Evolutionary conservation across 1,140 invertebrate species (phyloP).

Genomic region (Himalopsyche phryganea): DNA sequence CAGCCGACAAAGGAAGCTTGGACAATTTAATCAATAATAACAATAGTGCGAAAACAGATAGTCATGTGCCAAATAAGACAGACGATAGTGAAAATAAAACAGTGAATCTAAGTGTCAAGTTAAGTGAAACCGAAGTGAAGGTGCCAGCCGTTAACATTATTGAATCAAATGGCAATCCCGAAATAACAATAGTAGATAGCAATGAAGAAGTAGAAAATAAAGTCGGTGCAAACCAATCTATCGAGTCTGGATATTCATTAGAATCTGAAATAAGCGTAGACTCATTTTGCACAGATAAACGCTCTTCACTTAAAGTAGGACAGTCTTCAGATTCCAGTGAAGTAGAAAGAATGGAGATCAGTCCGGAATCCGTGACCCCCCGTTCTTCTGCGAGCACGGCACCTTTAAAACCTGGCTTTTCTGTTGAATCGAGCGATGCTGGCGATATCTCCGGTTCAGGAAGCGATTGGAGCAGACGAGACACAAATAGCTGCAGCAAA

Average conservation of each 20-base stretch:
- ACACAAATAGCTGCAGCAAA: slow-evolving; percentile 35
- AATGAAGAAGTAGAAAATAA: slow-evolving; percentile 46
- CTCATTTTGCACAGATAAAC: slow-evolving; percentile 49
- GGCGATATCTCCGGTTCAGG: slow-evolving; percentile 57
- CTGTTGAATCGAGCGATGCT: slow-evolving; percentile 61
- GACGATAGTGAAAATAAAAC: slow-evolving; percentile 36
- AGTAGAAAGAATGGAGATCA: slow-evolving; percentile 52
- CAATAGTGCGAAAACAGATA: slow-evolving; percentile 45
- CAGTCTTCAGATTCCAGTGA: slow-evolving; percentile 52
- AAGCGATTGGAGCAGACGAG: slow-evolving; percentile 54
- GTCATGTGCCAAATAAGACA: slow-evolving; percentile 41
- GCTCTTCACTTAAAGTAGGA: slow-evolving; percentile 51
- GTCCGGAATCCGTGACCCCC: slow-evolving; percentile 51
- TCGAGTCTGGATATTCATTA: slow-evolving; percentile 51
- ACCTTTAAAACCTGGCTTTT: slow-evolving; percentile 53
- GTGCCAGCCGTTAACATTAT: slow-evolving; percentile 49
- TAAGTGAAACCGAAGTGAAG: slow-evolving; percentile 15
- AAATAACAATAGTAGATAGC: slow-evolving; percentile 48
- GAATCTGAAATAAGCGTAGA: slow-evolving; percentile 53
- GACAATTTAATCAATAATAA: slow-evolving; percentile 48
- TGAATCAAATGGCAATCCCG: slow-evolving; percentile 52
- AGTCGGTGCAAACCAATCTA: slow-evolving; percentile 41
- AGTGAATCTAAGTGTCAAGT: slow-evolving; percentile 10
- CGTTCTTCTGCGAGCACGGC: slow-evolving; percentile 47
- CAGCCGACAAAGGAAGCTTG: slow-evolving; percentile 18